These are phyloP conservation scores for Dinothrombium tinctorium DNA, from an alignment of 1,140 invertebrate species.

Conservation along the genomic window DNA sequence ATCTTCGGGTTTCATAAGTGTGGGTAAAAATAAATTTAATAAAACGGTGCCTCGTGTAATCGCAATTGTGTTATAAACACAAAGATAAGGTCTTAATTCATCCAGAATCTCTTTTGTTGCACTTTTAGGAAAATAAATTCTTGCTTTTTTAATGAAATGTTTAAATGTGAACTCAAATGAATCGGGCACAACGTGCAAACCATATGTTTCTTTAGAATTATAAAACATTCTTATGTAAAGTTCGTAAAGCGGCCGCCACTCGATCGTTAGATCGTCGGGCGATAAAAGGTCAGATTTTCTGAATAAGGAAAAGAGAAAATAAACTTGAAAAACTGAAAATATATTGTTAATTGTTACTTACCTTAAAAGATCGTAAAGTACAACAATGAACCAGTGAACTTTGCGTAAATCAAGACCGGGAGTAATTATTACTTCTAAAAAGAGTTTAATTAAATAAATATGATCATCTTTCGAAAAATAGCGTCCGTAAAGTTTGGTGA, in stretches of 20 bases:
- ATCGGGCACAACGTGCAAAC: constrained; percentile 28
- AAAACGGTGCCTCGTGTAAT: constrained; percentile 34
- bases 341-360: not conserved
- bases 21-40: constrained; percentile 50
- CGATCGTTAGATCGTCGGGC: constrained; percentile 49
- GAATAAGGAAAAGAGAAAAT: constrained; percentile 2
- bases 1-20: constrained; percentile 34
- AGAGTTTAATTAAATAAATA: constrained; percentile 54
- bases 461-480: constrained; percentile 79
- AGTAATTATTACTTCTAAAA: constrained; percentile 48
- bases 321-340: not conserved
- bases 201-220: constrained; percentile 27
- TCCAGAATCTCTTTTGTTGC: constrained; percentile 70
- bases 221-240: constrained; percentile 28
- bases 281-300: constrained; percentile 52
- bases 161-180: constrained; percentile 17
- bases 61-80: constrained; percentile 36
- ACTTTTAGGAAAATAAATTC: constrained; percentile 37
- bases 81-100: constrained; percentile 47
- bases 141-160: constrained; percentile 19
- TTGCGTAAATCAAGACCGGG: constrained; percentile 38
- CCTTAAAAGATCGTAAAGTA: not conserved
- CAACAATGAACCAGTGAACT: not conserved
- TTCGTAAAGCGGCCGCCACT: constrained; percentile 65
- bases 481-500: constrained; percentile 52